A percentile compares a stretch with the other conserved stretches of the same genome.
phyloP scores from a whole-genome alignment of 2,888 invertebrate species.

The Augochlorella aurata region DNA sequence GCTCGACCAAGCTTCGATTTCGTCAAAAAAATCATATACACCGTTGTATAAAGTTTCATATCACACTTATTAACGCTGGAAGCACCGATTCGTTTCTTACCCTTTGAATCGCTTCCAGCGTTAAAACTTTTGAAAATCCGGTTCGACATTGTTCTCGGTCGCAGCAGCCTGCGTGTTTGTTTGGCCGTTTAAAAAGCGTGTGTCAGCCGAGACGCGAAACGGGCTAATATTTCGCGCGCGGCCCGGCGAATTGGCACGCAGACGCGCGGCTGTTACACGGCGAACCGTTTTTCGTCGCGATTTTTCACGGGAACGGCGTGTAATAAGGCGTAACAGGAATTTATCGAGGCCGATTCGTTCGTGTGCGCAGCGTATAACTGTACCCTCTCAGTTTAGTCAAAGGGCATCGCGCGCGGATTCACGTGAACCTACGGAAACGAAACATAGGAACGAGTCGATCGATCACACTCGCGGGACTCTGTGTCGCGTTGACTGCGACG shows the following conservation, averaged over 20 bases:
- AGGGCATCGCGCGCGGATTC: conserved; percentile 57
- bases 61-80: no score
- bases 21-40: no score
- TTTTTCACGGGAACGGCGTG: conserved; percentile 21
- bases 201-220: no score
- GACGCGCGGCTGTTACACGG: background rate
- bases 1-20: no score
- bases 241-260: background rate
- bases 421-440: conserved; percentile 31
- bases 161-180: background rate
- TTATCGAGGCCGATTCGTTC: conserved; percentile 42
- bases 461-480: conserved; percentile 29
- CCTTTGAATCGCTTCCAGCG: no score
- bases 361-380: conserved; percentile 32
- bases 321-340: conserved; percentile 37
- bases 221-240: background rate
- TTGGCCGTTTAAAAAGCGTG: background rate
- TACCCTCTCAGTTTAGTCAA: conserved; percentile 41
- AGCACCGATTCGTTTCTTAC: no score
- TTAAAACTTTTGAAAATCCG: no score
- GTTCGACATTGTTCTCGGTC: no score
- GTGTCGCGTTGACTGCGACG: conserved; percentile 15
- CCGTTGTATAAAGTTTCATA: no score
- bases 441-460: conserved; percentile 43
- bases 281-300: background rate